Evolutionary conservation across 2,888 invertebrate species (phyloP), one percentile per base, ranked within the genome.

Genomic region (Ceriagrion tenellum): DNA sequence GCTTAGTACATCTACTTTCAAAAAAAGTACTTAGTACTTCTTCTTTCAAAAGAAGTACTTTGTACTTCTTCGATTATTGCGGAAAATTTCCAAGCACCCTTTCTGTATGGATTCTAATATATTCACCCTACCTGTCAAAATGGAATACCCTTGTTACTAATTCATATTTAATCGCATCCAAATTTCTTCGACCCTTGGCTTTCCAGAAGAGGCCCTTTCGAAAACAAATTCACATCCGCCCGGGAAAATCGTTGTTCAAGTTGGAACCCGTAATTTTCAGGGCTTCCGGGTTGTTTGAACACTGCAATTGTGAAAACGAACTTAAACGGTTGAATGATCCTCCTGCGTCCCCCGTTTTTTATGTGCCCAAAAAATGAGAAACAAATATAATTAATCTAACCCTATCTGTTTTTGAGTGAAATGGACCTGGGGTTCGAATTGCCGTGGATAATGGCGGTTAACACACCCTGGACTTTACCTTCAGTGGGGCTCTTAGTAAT

Each of bases 141-240:
- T 26, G 13, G 40, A 69, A 26, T 26, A 20, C 6, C 47, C 40
- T n/a, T 47, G 10, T 16, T 93, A 40, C 47, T 93, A 69, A 93
- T 93, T 93, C 69, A 47, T 93, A 47, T 93, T 93, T 93, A 69
- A 93, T 93, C 69, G 35, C 47, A 69, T 40, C 93, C 69, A n/a
- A 63, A 47, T 10, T 47, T 93, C 56, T 93, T 74, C n/a, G 13
- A 47, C 35, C 69, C 93, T 47, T 26, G 12, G 23, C 69, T 26
- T 23, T 69, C 81, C 35, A 47, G 26, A 69, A n/a, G 47, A 18
- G 26, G 69, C 6, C 23, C 47, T 40, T 74, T 47, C 63, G 69
- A 59, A 26, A 89, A 89, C 47, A 89, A 89, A 55, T 89, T 55
- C 55, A n/a, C 12, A 26, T 69, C 23, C 91, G n/a, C 40, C n/a